Base-by-base conservation (phyloP, 1,140 invertebrate genomes). In the Drosophila burlai region DNA sequence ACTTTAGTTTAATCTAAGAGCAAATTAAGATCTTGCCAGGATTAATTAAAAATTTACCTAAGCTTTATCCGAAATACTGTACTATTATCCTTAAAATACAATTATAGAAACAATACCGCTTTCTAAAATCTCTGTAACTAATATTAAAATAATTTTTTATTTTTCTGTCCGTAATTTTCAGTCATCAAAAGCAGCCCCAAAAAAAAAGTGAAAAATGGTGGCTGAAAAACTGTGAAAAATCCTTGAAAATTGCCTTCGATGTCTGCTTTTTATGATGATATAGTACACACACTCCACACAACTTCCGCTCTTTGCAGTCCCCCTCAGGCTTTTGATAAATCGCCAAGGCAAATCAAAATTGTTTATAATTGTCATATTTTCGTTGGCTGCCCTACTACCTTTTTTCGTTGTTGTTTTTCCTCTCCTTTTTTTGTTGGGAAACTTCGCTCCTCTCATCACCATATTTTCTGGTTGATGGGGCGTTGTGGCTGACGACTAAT, bases 281-380 rank as follows among this genome's bases (percentile, higher is more conserved):
- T 46, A 69, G 45, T 43, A 60, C 38, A 54, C 40, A 65, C 24
- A 55, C 42, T 38, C n/a, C 45, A 40, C 21, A 57, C 31, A 40
- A 49, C 60, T 66, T 36, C 74, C 76, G 65, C 34, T 55, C 54
- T 55, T 55, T 4, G 54, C 54, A 21, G 36, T 54, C 26, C 15
- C 52, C 52, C 69, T 52, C 60, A 66, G 34, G 72, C 63, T 40
- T 21, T 26, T 77, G 69, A 87, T 72, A 87, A 83, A 87, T 83
- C 50, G 80, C 63, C 76, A n/a, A 62, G 62, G 71, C 76, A 60
- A 86, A 87, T 74, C 80, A 83, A 87, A 87, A 87, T 87, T 83
- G 65, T 87, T 87, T 89, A 87, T 87, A 87, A 87, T 87, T 87
- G 83, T 87, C 84, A 83, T 89, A 64, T 45, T 76, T 75, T 52